These are phyloP conservation scores for Passer domesticus DNA, from an alignment of 2,113 vertebrate species.

Conservation along the genomic window DNA sequence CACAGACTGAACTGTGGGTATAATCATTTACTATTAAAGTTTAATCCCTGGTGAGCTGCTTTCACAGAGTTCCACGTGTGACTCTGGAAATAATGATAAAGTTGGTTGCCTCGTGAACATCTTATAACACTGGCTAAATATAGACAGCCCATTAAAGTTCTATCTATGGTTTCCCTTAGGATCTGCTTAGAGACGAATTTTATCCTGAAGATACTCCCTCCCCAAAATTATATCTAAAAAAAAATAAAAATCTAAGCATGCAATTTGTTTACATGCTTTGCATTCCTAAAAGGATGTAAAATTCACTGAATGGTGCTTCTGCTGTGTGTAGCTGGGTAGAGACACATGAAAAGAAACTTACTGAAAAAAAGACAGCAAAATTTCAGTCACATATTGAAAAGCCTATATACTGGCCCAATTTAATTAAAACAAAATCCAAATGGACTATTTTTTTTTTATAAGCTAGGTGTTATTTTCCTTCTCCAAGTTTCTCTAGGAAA, in stretches of 20 bases:
- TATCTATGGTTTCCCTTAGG: background rate
- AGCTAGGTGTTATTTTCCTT: background rate
- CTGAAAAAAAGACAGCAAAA: background rate
- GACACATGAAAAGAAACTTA: background rate
- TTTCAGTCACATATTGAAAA: constrained; percentile 6
- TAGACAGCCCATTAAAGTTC: background rate
- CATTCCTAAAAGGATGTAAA: background rate
- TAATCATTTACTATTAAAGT: background rate
- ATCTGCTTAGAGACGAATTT: background rate
- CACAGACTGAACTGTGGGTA: background rate
- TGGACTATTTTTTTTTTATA: background rate
- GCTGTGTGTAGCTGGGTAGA: background rate
- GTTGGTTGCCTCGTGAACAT: background rate
- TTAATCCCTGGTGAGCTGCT: background rate
- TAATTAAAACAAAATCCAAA: background rate
- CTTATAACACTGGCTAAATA: background rate
- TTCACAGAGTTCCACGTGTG: background rate
- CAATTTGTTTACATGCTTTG: background rate
- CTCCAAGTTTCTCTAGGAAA: background rate
- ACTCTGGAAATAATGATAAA: background rate
- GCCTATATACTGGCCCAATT: background rate
- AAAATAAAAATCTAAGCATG: background rate
- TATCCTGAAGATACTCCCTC: background rate
- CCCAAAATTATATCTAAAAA: background rate
- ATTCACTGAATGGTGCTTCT: background rate